These are phyloP conservation scores for Menura novaehollandiae DNA, from an alignment of 2,113 vertebrate genomes.

Conservation along the genomic window DNA sequence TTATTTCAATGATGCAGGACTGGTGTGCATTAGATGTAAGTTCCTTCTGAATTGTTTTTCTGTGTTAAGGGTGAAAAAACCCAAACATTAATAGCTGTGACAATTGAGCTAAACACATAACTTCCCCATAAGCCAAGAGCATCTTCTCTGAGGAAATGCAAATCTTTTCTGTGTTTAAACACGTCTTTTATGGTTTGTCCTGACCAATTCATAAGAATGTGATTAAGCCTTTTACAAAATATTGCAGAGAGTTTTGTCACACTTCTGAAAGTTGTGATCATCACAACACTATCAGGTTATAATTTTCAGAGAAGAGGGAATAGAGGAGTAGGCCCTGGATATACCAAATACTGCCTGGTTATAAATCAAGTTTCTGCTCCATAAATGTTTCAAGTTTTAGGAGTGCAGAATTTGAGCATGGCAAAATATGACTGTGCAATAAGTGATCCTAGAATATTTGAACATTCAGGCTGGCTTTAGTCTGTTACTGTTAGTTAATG, in stretches of 20 bases:
- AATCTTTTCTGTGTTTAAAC: not conserved
- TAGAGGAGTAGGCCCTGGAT: not conserved
- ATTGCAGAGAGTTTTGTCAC: not conserved
- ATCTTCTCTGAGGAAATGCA: not conserved
- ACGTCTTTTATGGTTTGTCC: not conserved
- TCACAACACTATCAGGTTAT: not conserved
- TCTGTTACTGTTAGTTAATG: not conserved
- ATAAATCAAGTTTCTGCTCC: not conserved
- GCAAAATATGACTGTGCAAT: not conserved
- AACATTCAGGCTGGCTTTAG: not conserved
- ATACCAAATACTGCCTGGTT: not conserved
- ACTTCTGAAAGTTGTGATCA: not conserved
- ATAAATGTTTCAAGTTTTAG: not conserved
- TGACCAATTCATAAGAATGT: not conserved
- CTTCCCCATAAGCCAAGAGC: not conserved
- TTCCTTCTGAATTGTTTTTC: not conserved
- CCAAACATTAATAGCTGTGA: not conserved
- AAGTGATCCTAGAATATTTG: not conserved
- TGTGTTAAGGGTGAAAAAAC: not conserved
- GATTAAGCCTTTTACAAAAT: not conserved
- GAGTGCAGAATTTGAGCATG: not conserved
- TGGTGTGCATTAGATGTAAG: conserved; percentile 94
- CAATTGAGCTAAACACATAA: not conserved
- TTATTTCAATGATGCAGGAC: conserved; percentile 98
- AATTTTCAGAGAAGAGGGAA: not conserved